phyloP scores from a whole-genome alignment of 2,888 invertebrate genomes.

The Melanostoma mellinum region DNA sequence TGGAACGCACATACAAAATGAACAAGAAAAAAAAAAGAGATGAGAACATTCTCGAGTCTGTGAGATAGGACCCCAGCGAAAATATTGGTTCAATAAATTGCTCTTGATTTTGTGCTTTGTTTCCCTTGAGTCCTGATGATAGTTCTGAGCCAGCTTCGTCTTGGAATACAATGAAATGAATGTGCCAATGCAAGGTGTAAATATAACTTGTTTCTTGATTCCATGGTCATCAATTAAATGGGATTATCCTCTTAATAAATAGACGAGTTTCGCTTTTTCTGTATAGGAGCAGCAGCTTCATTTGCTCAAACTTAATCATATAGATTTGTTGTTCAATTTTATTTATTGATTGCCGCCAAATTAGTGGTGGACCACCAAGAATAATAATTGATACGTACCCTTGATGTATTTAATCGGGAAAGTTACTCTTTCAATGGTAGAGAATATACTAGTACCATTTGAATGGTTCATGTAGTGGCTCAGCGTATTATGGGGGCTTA shows the following conservation, averaged over 20 bases:
- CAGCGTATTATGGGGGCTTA: too few relatives aligned
- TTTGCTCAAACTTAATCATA: slow-evolving; percentile 19
- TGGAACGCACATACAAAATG: slow-evolving; percentile 23
- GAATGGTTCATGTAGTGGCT: too few relatives aligned
- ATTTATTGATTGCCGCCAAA: slow-evolving; percentile 67
- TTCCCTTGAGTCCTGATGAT: slow-evolving; percentile 42
- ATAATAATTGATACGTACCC: slow-evolving; percentile 13
- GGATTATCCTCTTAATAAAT: slow-evolving; percentile 66
- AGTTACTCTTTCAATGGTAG: background rate
- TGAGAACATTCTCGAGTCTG: background rate
- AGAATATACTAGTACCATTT: too few relatives aligned
- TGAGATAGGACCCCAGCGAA: slow-evolving; percentile 32
- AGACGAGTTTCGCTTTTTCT: slow-evolving; percentile 32
- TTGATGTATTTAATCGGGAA: slow-evolving; percentile 40
- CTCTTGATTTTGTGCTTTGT: slow-evolving; percentile 64
- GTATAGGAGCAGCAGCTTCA: slow-evolving; percentile 6
- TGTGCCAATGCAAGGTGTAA: slow-evolving; percentile 72
- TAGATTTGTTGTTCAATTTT: slow-evolving; percentile 43
- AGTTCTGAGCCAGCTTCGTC: slow-evolving; percentile 25
- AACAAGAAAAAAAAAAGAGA: slow-evolving; percentile 15
- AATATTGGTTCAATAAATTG: slow-evolving; percentile 71
- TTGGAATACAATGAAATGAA: slow-evolving; percentile 58
- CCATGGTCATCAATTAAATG: slow-evolving; percentile 69
- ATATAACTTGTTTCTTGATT: slow-evolving; percentile 67
- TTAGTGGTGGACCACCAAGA: slow-evolving; percentile 66